These are phyloP conservation scores for Pseudois nayaur DNA, from an alignment of 2,113 vertebrate genomes.

Conservation along the genomic window DNA sequence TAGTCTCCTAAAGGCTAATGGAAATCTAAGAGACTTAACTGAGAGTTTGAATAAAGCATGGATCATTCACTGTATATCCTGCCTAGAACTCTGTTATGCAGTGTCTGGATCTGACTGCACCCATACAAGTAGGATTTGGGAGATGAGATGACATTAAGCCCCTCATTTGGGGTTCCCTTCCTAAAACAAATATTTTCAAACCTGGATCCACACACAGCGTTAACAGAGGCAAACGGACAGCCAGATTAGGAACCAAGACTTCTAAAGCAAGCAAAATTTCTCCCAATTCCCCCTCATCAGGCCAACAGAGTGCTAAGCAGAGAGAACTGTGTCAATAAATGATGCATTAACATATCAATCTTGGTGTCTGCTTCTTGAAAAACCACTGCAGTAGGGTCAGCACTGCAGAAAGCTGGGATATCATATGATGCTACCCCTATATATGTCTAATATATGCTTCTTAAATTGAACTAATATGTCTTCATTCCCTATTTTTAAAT, in stretches of 20 bases:
- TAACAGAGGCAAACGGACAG: neutral
- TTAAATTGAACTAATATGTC: neutral
- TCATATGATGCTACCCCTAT: fast-evolving
- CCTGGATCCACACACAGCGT: neutral
- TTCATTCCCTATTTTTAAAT: neutral
- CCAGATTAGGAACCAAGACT: neutral
- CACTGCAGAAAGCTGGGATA: neutral
- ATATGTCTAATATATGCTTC: neutral
- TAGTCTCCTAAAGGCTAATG: neutral
- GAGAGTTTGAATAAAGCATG: neutral
- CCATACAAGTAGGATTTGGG: neutral
- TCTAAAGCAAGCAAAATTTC: neutral
- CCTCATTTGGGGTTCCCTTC: neutral
- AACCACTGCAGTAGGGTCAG: neutral
- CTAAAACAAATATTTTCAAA: slow-evolving; percentile 11
- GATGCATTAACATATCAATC: neutral
- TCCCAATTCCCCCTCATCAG: neutral
- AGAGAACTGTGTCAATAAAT: neutral
- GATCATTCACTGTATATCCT: neutral
- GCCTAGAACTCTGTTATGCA: neutral
- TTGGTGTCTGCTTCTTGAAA: neutral
- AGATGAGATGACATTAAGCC: neutral
- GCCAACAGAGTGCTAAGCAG: neutral
- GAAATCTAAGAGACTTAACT: neutral
- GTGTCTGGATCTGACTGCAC: neutral